These are phyloP conservation scores for Corythornis cristatus DNA, from an alignment of 2,113 vertebrate species.

Conservation along the genomic window DNA sequence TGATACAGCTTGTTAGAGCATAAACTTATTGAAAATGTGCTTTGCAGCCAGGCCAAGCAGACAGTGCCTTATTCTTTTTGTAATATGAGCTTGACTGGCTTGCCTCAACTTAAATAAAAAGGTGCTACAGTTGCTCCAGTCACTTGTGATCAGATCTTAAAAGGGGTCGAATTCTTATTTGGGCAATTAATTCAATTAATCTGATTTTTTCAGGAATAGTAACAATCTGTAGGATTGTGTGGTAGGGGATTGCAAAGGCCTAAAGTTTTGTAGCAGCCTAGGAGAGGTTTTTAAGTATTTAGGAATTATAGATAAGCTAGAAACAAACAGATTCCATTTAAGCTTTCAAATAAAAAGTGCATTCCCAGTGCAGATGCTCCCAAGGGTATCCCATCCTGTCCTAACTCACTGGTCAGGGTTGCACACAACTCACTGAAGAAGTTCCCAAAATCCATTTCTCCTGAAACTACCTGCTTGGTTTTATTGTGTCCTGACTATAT, in stretches of 20 bases:
- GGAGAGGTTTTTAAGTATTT: background rate
- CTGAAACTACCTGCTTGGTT: background rate
- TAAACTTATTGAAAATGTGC: slow-evolving; percentile 16
- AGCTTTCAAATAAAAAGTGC: background rate
- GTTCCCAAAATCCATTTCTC: background rate
- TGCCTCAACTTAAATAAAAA: background rate
- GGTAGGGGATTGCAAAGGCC: background rate
- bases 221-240: background rate
- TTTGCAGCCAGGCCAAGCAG: background rate
- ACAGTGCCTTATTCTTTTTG: background rate
- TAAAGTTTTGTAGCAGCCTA: background rate
- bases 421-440: background rate
- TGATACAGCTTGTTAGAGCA: slow-evolving; percentile 56
- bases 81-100: background rate
- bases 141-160: background rate
- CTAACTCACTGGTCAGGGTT: background rate
- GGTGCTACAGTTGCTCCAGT: background rate
- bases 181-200: background rate
- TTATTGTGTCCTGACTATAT: background rate
- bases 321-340: background rate
- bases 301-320: background rate
- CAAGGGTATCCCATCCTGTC: background rate
- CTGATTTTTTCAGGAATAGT: background rate
- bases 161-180: background rate
- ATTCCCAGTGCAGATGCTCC: background rate